These are phyloP conservation scores for Kuschelorhynchus macadamiae DNA, from an alignment of 2,888 invertebrate genomes.

Conservation along the genomic window DNA sequence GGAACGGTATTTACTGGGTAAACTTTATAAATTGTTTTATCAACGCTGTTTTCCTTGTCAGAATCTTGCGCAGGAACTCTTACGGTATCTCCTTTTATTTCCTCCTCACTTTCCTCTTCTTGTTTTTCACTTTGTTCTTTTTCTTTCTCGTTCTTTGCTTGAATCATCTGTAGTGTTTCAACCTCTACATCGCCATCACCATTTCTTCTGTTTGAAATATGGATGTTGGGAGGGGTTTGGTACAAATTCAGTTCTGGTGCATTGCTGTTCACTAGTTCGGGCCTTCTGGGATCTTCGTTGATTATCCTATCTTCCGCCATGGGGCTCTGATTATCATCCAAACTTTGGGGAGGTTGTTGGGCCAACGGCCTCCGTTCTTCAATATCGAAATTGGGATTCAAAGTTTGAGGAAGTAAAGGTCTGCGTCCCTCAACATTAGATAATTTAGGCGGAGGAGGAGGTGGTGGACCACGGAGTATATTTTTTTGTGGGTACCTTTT, in stretches of 20 bases:
- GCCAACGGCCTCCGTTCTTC: conserved; percentile 42
- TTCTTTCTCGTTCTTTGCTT: conserved; percentile 70
- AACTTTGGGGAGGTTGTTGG: conserved; percentile 42
- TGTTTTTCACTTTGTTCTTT: conserved; percentile 53
- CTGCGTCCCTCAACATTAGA: conserved; percentile 27
- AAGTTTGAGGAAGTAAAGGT: conserved; percentile 13
- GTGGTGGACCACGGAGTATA: conserved; percentile 25
- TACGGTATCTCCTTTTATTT: conserved; percentile 34
- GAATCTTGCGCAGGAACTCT: conserved; percentile 49
- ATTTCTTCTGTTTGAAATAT: conserved; percentile 67
- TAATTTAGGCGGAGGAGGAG: conserved; percentile 1
- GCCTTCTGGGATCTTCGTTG: conserved; percentile 54
- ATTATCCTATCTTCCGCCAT: conserved; percentile 60
- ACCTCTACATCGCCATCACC: conserved; percentile 73
- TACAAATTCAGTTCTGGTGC: conserved; percentile 60
- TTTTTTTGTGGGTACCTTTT: conserved; percentile 34
- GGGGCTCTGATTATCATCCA: conserved; percentile 46
- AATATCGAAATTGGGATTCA: conserved; percentile 12
- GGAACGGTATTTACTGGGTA: conserved; percentile 74
- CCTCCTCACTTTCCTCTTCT: conserved; percentile 1
- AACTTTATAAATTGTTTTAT: conserved; percentile 70
- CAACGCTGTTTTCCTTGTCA: conserved; percentile 54
- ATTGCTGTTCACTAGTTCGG: conserved; percentile 20
- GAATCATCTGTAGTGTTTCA: conserved; percentile 80
- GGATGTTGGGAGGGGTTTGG: conserved; percentile 68